A percentile compares a stretch with the other conserved stretches of the same genome.
These are phyloP conservation scores for Anas georgica DNA, from an alignment of 2,797 vertebrate genomes.

Conservation along the genomic window DNA sequence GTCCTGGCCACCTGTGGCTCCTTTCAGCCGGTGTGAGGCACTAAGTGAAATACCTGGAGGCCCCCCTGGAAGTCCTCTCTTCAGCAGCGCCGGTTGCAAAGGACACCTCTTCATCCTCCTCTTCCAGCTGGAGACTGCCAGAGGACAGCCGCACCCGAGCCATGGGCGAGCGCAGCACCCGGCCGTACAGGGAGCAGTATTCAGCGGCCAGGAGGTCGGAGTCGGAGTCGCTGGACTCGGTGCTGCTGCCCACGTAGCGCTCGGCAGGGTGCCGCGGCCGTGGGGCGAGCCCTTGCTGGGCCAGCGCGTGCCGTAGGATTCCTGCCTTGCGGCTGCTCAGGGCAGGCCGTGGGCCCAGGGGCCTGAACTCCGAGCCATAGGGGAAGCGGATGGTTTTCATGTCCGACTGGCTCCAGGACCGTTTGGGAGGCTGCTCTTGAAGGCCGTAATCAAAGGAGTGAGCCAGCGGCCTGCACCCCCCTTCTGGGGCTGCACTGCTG, in stretches of 20 bases:
- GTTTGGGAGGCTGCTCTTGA: constrained; percentile 81
- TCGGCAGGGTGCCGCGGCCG: constrained; percentile 73
- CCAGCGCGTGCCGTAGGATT: constrained; percentile 13
- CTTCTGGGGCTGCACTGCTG: background rate
- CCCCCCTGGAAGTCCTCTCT: constrained; percentile 38
- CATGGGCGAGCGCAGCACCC: constrained; percentile 74
- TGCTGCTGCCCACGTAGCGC: constrained; percentile 73
- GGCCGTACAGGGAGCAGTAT: constrained; percentile 82
- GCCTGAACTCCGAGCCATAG: constrained; percentile 87
- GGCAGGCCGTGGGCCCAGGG: constrained; percentile 88
- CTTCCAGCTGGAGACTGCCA: constrained; percentile 91
- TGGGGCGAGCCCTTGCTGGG: constrained; percentile 70
- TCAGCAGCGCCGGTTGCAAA: background rate
- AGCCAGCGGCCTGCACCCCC: background rate
- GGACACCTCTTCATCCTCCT: constrained; percentile 83
- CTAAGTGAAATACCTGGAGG: constrained; percentile 74
- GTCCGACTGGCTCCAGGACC: constrained; percentile 88
- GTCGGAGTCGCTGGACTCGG: constrained; percentile 91
- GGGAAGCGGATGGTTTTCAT: constrained; percentile 85
- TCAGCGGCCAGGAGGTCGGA: constrained; percentile 87
- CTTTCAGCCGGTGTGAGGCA: accelerated
- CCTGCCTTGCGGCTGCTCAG: constrained; percentile 80
- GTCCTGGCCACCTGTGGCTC: background rate
- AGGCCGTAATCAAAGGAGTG: constrained; percentile 17
- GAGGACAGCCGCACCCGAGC: constrained; percentile 90